These are phyloP conservation scores for Criorhina ranunculi DNA, from an alignment of 2,888 invertebrate species.

Conservation along the genomic window DNA sequence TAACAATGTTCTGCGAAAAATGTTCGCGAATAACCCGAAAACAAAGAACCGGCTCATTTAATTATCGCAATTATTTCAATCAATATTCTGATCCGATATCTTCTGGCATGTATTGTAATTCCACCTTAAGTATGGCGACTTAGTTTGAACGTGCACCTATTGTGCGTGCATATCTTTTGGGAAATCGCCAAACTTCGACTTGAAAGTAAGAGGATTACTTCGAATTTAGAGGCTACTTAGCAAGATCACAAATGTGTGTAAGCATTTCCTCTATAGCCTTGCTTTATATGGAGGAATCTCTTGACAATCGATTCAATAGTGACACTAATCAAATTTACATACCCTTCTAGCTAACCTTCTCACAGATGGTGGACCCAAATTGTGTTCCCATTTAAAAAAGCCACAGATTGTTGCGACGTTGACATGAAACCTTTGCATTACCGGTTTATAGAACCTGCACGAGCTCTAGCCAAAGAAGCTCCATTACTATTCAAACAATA, in stretches of 20 bases:
- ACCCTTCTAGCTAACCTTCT: conserved; percentile 62
- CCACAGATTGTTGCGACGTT: conserved; percentile 20
- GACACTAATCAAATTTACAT: conserved; percentile 57
- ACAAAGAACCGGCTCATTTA: conserved; percentile 25
- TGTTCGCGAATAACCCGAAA: conserved; percentile 5
- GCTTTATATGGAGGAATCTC: conserved; percentile 50
- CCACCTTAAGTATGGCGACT: background rate
- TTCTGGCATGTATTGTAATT: background rate
- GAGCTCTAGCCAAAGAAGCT: background rate
- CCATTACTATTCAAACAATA: conserved; percentile 49
- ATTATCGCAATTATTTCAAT: conserved; percentile 23
- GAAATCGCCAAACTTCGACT: background rate
- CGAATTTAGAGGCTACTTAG: conserved; percentile 40
- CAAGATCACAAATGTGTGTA: background rate
- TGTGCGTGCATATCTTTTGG: conserved; percentile 14
- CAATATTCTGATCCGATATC: conserved; percentile 9
- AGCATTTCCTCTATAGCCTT: conserved; percentile 32
- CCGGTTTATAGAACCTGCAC: conserved; percentile 61
- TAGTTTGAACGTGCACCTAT: background rate
- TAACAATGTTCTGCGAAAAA: conserved; percentile 4
- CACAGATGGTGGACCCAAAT: background rate
- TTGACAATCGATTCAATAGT: conserved; percentile 46
- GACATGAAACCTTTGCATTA: conserved; percentile 46
- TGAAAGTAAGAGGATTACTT: conserved; percentile 47
- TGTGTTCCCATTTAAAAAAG: conserved; percentile 39